phyloP scores from a whole-genome alignment of 2,888 invertebrate species.

The Timema podura region DNA sequence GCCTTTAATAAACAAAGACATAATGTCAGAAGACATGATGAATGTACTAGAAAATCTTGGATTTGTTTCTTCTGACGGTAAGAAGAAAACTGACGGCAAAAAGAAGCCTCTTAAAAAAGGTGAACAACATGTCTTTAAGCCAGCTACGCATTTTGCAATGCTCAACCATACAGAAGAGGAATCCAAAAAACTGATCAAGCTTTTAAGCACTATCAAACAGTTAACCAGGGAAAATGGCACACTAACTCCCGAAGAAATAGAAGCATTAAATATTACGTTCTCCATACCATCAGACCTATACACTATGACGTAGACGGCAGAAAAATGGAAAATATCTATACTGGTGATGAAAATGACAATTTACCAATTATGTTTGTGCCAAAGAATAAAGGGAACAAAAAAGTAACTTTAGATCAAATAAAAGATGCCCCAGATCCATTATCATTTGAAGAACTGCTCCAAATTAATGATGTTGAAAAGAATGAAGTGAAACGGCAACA shows the following conservation, averaged over 20 bases:
- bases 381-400: slow-evolving; percentile 35
- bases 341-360: neutral
- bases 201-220: slow-evolving; percentile 46
- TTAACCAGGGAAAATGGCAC: slow-evolving; percentile 45
- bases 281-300: slow-evolving; percentile 21
- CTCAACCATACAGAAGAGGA: slow-evolving; percentile 45
- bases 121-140: slow-evolving; percentile 45
- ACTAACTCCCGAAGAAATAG: slow-evolving; percentile 45
- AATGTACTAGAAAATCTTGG: slow-evolving; percentile 45
- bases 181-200: slow-evolving; percentile 42
- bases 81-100: neutral
- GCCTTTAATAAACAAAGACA: slow-evolving; percentile 31
- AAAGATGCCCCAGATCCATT: slow-evolving; percentile 45
- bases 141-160: slow-evolving; percentile 37
- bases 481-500: slow-evolving; percentile 53
- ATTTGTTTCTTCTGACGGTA: slow-evolving; percentile 34
- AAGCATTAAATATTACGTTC: slow-evolving; percentile 36
- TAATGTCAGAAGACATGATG: slow-evolving; percentile 42
- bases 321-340: neutral
- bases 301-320: neutral
- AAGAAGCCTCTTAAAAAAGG: slow-evolving; percentile 3
- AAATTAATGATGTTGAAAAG: slow-evolving; percentile 43
- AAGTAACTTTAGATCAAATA: slow-evolving; percentile 39
- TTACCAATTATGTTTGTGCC: neutral
- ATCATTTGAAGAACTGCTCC: slow-evolving; percentile 42